phyloP scores from a whole-genome alignment of 2,888 invertebrate species.

The Seira musarum region DNA sequence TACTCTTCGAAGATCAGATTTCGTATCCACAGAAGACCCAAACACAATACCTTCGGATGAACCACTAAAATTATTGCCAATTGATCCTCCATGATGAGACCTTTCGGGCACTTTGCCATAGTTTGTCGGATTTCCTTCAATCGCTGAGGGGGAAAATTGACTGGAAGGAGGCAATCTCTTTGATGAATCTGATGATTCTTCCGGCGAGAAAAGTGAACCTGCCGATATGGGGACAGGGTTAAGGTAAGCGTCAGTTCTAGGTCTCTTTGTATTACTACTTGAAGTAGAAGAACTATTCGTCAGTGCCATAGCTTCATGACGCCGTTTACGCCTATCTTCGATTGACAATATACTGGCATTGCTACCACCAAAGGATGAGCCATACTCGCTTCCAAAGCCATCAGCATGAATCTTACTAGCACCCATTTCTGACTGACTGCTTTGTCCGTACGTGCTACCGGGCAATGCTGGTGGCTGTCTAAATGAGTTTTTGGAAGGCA shows the following conservation, averaged over 20 bases:
- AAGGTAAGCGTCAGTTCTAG: constrained; percentile 45
- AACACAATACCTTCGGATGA: constrained; percentile 43
- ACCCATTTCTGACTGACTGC: constrained; percentile 51
- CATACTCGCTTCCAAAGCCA: constrained; percentile 43
- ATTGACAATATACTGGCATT: constrained; percentile 41
- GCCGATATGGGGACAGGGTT: constrained; percentile 16
- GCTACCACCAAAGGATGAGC: constrained; percentile 33
- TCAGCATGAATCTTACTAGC: constrained; percentile 53
- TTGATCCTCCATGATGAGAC: constrained; percentile 21
- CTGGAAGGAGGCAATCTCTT: constrained; percentile 52
- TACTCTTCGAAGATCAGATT: constrained; percentile 47
- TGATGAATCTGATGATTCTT: constrained; percentile 35
- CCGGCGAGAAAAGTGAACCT: constrained; percentile 51
- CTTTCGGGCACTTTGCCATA: constrained; percentile 34
- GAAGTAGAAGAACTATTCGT: neutral
- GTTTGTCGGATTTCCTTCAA: constrained; percentile 21
- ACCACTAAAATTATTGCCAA: constrained; percentile 25
- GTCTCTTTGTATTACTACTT: constrained; percentile 39
- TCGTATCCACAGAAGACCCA: constrained; percentile 41
- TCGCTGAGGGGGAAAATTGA: constrained; percentile 49
- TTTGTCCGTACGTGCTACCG: constrained; percentile 48
- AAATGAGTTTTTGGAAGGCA: constrained; percentile 52
- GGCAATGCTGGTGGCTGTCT: constrained; percentile 17
- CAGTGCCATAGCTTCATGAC: constrained; percentile 35
- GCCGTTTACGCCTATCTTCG: constrained; percentile 49